Evolutionary conservation across 2,888 invertebrate genomes (phyloP).

Genomic region (Sussaba pulchella): DNA sequence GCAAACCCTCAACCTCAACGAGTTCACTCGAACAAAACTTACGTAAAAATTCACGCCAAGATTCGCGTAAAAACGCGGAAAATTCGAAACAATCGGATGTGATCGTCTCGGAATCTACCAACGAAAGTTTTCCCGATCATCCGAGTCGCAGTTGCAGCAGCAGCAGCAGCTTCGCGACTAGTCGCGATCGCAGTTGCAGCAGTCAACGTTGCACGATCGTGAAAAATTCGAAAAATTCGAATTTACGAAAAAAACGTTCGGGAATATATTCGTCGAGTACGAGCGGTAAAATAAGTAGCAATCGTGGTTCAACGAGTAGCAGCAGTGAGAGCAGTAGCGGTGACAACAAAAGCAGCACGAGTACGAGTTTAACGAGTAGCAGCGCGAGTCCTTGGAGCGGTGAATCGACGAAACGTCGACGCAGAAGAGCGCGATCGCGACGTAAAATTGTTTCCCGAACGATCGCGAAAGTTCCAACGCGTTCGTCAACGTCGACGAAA

Average conservation of each 20-base stretch:
- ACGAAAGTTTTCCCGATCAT: too few relatives aligned
- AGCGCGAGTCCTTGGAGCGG: conserved; percentile 21
- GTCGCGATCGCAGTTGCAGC: too few relatives aligned
- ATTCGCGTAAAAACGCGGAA: conserved; percentile 44
- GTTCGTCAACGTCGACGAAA: not conserved
- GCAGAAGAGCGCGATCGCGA: conserved; percentile 3
- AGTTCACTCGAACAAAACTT: not conserved
- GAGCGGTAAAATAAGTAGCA: too few relatives aligned
- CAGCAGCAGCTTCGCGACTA: too few relatives aligned
- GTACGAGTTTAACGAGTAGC: not conserved
- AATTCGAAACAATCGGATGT: not conserved
- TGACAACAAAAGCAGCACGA: conserved; percentile 34
- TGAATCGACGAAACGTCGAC: conserved; percentile 66
- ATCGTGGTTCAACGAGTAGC: not conserved
- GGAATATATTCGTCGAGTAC: too few relatives aligned
- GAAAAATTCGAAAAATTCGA: too few relatives aligned
- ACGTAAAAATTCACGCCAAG: conserved; percentile 30
- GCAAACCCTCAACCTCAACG: conserved; percentile 19
- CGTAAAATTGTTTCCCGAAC: conserved; percentile 10
- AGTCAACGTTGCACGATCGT: too few relatives aligned
- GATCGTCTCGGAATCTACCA: too few relatives aligned
- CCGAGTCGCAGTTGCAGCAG: too few relatives aligned
- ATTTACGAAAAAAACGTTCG: too few relatives aligned
- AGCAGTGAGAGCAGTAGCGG: conserved; percentile 29
- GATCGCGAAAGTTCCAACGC: not conserved